Percentiles rank a stretch among this genome's conserved stretches.
Conservation (phyloP, 2,888 invertebrate genomes). For the Melanostoma scalare region DNA sequence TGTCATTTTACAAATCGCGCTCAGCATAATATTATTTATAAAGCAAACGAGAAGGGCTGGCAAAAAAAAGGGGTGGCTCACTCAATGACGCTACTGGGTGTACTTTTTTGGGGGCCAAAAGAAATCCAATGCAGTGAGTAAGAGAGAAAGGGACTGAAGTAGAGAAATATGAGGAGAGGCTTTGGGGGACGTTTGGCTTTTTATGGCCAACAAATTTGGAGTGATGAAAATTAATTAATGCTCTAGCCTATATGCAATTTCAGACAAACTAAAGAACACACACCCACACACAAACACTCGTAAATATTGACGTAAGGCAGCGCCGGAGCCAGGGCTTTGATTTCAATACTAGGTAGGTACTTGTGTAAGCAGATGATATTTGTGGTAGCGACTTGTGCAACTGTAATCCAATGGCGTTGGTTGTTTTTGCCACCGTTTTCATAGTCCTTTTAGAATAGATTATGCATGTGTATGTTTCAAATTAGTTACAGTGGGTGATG, state of each 20-base stretch:
- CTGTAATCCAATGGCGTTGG: slow-evolving; percentile 55
- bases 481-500: background rate
- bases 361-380: slow-evolving; percentile 36
- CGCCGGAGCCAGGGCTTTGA: background rate
- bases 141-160: slow-evolving; percentile 13
- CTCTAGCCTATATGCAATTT: slow-evolving; percentile 61
- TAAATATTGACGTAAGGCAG: background rate
- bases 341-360: slow-evolving; percentile 6
- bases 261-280: slow-evolving; percentile 37
- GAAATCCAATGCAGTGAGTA: slow-evolving; percentile 19
- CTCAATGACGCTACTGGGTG: background rate
- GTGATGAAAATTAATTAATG: slow-evolving; percentile 73
- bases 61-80: background rate
- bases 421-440: slow-evolving; percentile 30
- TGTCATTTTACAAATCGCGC: slow-evolving; percentile 65
- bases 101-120: slow-evolving; percentile 29
- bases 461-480: slow-evolving; percentile 9
- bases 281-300: background rate
- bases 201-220: slow-evolving; percentile 71
- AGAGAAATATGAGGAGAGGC: no score
- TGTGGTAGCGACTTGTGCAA: slow-evolving; percentile 37
- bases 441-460: slow-evolving; percentile 53
- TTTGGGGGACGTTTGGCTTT: slow-evolving; percentile 59
- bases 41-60: background rate
- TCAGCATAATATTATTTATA: slow-evolving; percentile 70